Percentiles rank a stretch among this genome's conserved stretches.
Evolutionary conservation across 1,140 invertebrate genomes (phyloP).

Genomic region (Luehdorfia chinensis): DNA sequence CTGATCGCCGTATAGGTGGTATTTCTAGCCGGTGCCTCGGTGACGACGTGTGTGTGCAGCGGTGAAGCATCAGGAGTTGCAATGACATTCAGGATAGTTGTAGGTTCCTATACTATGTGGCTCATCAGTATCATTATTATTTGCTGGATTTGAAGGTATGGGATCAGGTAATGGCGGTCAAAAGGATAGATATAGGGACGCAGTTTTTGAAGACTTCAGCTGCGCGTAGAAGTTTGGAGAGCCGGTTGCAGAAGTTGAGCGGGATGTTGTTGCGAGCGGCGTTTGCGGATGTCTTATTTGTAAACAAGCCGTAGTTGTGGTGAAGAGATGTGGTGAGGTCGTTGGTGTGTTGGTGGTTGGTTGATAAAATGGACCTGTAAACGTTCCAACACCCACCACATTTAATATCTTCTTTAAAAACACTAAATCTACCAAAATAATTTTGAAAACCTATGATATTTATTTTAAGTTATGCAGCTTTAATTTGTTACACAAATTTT

Average conservation of each 20-base stretch:
- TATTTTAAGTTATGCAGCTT: too few species aligned
- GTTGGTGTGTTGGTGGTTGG: conserved; percentile 75
- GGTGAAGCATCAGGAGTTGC: conserved; percentile 54
- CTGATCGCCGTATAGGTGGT: conserved; percentile 46
- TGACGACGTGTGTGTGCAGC: conserved; percentile 66
- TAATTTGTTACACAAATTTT: too few species aligned
- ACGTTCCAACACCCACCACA: conserved; percentile 76
- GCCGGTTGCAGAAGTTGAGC: conserved; percentile 59
- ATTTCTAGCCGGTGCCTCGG: conserved; percentile 56
- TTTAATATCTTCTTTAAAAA: conserved; percentile 55
- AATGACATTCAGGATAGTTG: conserved; percentile 46
- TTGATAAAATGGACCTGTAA: conserved; percentile 76
- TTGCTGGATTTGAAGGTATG: conserved; percentile 32
- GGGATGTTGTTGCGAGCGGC: conserved; percentile 61
- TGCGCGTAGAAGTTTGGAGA: conserved; percentile 64
- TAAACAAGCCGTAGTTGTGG: conserved; percentile 70
- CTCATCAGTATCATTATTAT: conserved; percentile 25
- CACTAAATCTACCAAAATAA: conserved; percentile 11
- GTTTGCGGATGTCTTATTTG: conserved; percentile 65
- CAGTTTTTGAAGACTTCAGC: conserved; percentile 63
- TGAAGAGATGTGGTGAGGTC: conserved; percentile 73
- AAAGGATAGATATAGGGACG: conserved; percentile 51
- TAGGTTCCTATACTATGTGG: conserved; percentile 54
- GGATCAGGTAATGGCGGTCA: conserved; percentile 66
- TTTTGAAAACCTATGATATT: not conserved